phyloP scores from a whole-genome alignment of 92 coral and sea anemone genomes.

The Epizoanthus scotinus region DNA sequence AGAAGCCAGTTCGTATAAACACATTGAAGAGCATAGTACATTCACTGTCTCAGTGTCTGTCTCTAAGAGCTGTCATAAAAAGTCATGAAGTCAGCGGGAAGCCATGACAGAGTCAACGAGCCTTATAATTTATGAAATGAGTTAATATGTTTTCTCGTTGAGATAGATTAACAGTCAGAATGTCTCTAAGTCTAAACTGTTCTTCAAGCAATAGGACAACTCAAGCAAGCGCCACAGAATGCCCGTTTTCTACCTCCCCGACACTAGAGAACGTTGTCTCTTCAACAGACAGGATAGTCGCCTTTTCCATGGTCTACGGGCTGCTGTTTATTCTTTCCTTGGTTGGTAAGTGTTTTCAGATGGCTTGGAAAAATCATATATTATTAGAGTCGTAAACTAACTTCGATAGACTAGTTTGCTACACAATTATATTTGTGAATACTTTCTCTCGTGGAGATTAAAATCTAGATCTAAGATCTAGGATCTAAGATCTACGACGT shows the following conservation, averaged over 20 bases:
- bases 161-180: not conserved
- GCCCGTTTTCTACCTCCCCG: not conserved
- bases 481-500: too few species aligned
- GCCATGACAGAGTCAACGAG: not conserved
- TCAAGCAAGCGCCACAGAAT: not conserved
- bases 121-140: too few species aligned
- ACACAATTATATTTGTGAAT: too few species aligned
- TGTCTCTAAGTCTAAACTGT: slow-evolving; percentile 16
- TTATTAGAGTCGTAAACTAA: too few species aligned
- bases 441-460: too few species aligned
- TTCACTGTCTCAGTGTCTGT: not conserved
- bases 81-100: not conserved
- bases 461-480: too few species aligned
- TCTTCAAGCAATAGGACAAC: not conserved
- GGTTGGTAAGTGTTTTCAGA: slow-evolving; percentile 57
- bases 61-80: not conserved
- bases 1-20: not conserved
- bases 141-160: not conserved
- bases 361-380: too few species aligned
- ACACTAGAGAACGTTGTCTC: slow-evolving; percentile 23
- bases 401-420: too few species aligned
- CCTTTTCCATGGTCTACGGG: slow-evolving; percentile 71
- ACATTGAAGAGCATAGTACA: not conserved
- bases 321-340: slow-evolving; percentile 64
- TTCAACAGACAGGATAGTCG: slow-evolving; percentile 48